Evolutionary conservation across 2,113 vertebrate species (phyloP), one percentile per base, ranked within the genome.

Genomic region (Euleptes europaea): DNA sequence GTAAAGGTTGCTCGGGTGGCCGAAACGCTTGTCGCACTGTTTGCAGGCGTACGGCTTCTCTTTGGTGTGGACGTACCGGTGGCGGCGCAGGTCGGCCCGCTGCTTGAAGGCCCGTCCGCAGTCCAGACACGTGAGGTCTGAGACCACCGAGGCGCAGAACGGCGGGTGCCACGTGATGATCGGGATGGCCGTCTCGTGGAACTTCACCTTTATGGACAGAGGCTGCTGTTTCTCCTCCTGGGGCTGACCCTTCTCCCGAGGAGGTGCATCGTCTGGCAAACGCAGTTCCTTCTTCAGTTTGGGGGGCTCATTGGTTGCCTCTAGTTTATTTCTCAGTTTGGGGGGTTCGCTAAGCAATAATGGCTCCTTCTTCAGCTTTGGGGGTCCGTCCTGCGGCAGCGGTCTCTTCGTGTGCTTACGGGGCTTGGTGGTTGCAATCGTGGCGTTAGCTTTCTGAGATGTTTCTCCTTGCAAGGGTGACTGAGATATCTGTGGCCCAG

Each of bases 21-120:
- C 26, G 51, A 81, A 89, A 23, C 19, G 5, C 40, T 89, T 70
- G 9, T 74, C 51, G 67, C 71, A 87, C 38, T 44, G 8, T 1
- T 54, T 75, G 71, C 88, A 89, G 14, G 88, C 60, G 21, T 85
- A 89, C 1, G 80, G 84, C 42, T 86, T 89, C 60, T 86, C 85
- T 42, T 70, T 66, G 7, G 72, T 90, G 54, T 82, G 84, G 23
- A 77, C 69, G 13, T 77, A 72, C 5, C 38, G 74, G 26, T 86
- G 84, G 49, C 47, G 78, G 12, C 67, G 63, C 63, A 86, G 54
- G 78, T 80, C 84, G 14, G 54, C 51, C 49, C 72, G 51, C 70
- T 81, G 84, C 49, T 57, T 83, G 84, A 89, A 89, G 3, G 49
- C 28, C 35, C 75, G 54, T 2, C 88, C 88, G 11, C 84, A 89